Evolutionary conservation across 92 coral and sea anemone species (phyloP), one percentile per base, ranked within the genome.

Genomic region (Phenganax marumi): DNA sequence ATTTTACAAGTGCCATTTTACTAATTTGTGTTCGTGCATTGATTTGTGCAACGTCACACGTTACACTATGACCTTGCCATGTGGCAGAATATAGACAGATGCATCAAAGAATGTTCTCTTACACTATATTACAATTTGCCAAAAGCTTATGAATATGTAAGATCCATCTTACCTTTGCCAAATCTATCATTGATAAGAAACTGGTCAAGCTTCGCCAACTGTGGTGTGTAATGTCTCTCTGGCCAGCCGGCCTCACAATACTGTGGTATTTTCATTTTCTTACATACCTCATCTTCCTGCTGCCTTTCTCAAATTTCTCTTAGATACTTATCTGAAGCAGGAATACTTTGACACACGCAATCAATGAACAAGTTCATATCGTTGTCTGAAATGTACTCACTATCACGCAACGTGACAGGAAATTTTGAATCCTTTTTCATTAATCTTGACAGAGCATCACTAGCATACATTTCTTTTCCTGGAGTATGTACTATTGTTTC

Each of bases 211-310:
- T 33, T 5, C 5, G 43, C 5, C 43, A 33, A 33, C 43, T 33
- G 5, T 33, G 43, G n/a, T n/a, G n/a, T n/a, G 60, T 75, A 56
- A 56, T 56, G 18, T 62, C 68, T 18, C 1, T 85, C 85, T 76
- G 88, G 85, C 88, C 88, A 85, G 8, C 85, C 80, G 23, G 66
- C 85, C 9, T 11, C 70, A 25, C 89, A 86, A 25, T 73, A 52
- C 8, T 19, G 18, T 48, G 56, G 64, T 25, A 81, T 86, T 71
- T 55, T 73, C 48, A 49, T 54, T 48, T 86, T 62, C 51, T 54
- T 51, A 24, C 86, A 79, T 47, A 79, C 86, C 24, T 82, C 89
- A 14, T 85, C 89, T 48, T 79, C 84, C 8, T 68, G 80, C 68
- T 87, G 81, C 12, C 80, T 65, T 33, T 84, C 76, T 24, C 70